Evolutionary conservation across 2,888 invertebrate species (phyloP).

Genomic region (Aquatica leii): DNA sequence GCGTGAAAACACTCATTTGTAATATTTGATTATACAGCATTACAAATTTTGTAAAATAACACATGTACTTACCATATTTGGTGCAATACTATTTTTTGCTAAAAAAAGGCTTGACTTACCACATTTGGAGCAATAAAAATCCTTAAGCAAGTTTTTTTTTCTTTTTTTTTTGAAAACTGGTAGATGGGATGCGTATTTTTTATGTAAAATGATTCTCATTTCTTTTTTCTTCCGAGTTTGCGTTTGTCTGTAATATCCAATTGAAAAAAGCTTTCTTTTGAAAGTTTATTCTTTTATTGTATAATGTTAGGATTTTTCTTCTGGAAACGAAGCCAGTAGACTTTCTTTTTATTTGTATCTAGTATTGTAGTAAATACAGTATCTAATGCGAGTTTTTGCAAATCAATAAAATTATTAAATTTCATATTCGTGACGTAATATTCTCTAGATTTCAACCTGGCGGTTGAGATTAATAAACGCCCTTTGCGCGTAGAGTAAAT

Average conservation of each 20-base stretch:
- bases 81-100: background rate
- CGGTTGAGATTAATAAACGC: background rate
- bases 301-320: background rate
- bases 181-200: background rate
- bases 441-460: background rate
- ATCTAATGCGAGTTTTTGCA: background rate
- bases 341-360: background rate
- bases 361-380: background rate
- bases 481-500: background rate
- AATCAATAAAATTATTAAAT: background rate
- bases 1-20: background rate
- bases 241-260: background rate
- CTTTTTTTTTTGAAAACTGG: background rate
- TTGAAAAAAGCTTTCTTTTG: background rate
- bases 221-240: background rate
- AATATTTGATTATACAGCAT: background rate
- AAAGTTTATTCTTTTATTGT: too few species aligned
- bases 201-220: background rate
- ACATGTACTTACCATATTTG: background rate
- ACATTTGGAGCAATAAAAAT: background rate
- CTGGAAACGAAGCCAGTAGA: background rate
- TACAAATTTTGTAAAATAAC: background rate
- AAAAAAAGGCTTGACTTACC: background rate
- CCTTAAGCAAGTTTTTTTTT: background rate
- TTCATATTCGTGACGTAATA: background rate